Evolutionary conservation across 1,140 invertebrate species (phyloP).

Genomic region (Druon quercuslanigerum): DNA sequence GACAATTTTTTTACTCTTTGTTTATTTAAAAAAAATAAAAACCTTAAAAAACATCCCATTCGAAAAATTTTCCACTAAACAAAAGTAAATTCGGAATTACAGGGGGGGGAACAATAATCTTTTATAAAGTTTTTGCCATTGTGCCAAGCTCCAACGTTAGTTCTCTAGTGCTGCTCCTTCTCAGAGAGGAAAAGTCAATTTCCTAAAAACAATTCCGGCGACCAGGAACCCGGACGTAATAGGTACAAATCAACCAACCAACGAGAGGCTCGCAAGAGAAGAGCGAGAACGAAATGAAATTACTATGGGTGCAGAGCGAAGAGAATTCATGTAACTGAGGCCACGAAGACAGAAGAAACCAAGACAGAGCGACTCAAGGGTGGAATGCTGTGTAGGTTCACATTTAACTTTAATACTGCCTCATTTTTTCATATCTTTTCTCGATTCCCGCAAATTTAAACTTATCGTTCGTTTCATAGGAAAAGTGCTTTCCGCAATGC

Average conservation of each 20-base stretch:
- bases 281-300: conserved; percentile 61
- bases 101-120: background rate
- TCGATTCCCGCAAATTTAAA: conserved; percentile 8
- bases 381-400: conserved; percentile 1
- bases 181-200: conserved; percentile 61
- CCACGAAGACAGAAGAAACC: conserved; percentile 14
- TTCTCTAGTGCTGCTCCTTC: conserved; percentile 44
- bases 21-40: too few species aligned
- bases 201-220: conserved; percentile 64
- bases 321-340: conserved; percentile 50
- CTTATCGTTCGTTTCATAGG: conserved; percentile 1
- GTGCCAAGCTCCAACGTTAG: background rate
- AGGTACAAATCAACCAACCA: conserved; percentile 57
- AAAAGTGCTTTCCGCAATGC: conserved; percentile 8
- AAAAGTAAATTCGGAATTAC: too few species aligned
- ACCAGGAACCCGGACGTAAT: conserved; percentile 55
- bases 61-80: too few species aligned
- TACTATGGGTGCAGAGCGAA: conserved; percentile 50
- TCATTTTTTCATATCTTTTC: conserved; percentile 18
- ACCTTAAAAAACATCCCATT: too few species aligned
- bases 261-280: conserved; percentile 46
- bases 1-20: too few species aligned
- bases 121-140: conserved; percentile 3
- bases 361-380: background rate
- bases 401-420: conserved; percentile 17